phyloP scores from a whole-genome alignment of 2,797 vertebrate species.

The Pseudopleuronectes americanus region DNA sequence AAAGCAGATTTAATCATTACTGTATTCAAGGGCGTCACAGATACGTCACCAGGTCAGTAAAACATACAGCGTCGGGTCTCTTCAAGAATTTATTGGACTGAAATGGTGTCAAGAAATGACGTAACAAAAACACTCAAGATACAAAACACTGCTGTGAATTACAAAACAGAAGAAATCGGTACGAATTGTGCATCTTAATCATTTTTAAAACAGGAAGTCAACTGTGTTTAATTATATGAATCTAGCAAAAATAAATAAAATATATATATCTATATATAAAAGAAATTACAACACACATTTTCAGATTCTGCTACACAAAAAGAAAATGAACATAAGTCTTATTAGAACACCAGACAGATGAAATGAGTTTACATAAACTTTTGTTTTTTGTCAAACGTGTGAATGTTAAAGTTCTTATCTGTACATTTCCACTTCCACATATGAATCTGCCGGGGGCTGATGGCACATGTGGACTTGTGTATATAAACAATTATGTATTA shows the following conservation, averaged over 20 bases:
- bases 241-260: too few species aligned
- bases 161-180: too few species aligned
- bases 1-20: background rate
- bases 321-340: background rate
- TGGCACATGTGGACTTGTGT: background rate
- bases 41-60: background rate
- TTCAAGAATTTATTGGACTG: background rate
- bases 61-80: background rate
- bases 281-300: background rate
- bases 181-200: background rate
- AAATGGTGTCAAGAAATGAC: background rate
- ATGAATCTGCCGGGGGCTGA: too few species aligned
- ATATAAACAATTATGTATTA: constrained; percentile 32
- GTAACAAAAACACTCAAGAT: background rate
- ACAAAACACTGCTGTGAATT: background rate
- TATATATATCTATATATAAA: background rate
- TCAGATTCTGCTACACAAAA: too few species aligned
- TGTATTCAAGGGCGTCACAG: background rate
- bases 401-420: background rate
- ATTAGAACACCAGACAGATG: background rate
- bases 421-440: background rate
- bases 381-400: too few species aligned
- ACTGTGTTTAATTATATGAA: background rate
- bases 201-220: background rate
- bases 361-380: background rate